phyloP scores from a whole-genome alignment of 2,113 vertebrate genomes.

The Myxocyprinus asiaticus region DNA sequence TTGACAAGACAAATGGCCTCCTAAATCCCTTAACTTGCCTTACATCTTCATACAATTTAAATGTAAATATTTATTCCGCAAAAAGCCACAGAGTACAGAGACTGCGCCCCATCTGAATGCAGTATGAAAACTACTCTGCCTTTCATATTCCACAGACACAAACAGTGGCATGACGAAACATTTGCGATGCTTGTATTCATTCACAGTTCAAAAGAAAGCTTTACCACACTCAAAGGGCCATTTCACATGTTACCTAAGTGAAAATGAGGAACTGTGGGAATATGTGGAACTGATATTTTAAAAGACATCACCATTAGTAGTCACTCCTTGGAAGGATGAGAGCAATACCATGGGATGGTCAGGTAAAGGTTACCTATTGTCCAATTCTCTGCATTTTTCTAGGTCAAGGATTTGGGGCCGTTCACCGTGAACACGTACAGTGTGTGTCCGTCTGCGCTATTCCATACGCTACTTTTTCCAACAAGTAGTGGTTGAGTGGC shows the following conservation, averaged over 20 bases:
- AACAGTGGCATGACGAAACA: conserved; percentile 43
- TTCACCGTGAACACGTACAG: too few relatives aligned
- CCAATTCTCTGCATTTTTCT: background rate
- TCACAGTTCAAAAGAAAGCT: background rate
- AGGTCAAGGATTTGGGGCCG: background rate
- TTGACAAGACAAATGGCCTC: conserved; percentile 37
- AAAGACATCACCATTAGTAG: too few relatives aligned
- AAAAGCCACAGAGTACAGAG: background rate
- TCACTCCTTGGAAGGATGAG: too few relatives aligned
- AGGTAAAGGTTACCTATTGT: too few relatives aligned
- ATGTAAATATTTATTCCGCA: conserved; percentile 49
- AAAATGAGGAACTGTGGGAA: conserved; percentile 22
- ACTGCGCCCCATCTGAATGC: conserved; percentile 22
- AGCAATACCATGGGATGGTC: too few relatives aligned
- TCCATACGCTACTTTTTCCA: too few relatives aligned
- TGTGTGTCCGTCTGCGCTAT: too few relatives aligned
- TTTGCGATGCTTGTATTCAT: conserved; percentile 42
- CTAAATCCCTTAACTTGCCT: conserved; percentile 38
- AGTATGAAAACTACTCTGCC: conserved; percentile 23
- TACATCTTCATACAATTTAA: conserved; percentile 41
- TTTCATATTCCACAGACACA: conserved; percentile 41
- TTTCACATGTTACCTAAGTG: conserved; percentile 18
- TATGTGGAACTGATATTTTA: too few relatives aligned
- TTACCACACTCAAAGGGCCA: background rate
- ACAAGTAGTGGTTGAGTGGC: too few relatives aligned